phyloP scores from a whole-genome alignment of 2,888 invertebrate species.

The Digitonthophagus gazella region DNA sequence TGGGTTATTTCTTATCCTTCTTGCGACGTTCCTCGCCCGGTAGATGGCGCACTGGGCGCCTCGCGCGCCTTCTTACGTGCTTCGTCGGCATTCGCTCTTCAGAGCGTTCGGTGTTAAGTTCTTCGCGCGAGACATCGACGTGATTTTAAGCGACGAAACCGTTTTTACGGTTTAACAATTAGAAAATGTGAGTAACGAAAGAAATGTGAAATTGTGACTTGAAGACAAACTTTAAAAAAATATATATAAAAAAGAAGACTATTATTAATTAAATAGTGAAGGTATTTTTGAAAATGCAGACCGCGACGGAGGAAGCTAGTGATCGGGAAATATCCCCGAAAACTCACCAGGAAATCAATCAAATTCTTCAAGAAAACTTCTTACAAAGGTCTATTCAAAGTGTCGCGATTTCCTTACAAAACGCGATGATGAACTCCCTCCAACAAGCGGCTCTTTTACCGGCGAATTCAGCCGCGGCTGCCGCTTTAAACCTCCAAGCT shows the following conservation, averaged over 20 bases:
- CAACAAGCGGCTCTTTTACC: constrained; percentile 82
- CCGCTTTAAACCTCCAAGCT: constrained; percentile 81
- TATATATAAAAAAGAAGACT: too few relatives aligned
- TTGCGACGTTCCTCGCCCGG: constrained; percentile 18
- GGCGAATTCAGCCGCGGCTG: constrained; percentile 79
- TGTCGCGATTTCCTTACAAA: constrained; percentile 78
- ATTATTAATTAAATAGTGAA: too few relatives aligned
- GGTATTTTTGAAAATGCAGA: constrained; percentile 34
- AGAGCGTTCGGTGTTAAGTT: constrained; percentile 51
- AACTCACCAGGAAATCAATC: not conserved
- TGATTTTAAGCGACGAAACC: constrained; percentile 32
- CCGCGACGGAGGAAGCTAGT: constrained; percentile 28
- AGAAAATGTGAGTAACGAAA: not conserved
- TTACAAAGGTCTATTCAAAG: constrained; percentile 62
- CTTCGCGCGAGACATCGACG: constrained; percentile 53
- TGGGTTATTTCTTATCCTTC: not conserved
- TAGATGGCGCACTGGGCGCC: constrained; percentile 50
- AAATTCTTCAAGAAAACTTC: constrained; percentile 59
- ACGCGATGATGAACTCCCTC: constrained; percentile 79
- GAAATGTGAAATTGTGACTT: too few relatives aligned
- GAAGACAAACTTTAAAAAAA: too few relatives aligned
- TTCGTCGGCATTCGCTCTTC: constrained; percentile 55
- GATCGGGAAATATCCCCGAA: constrained; percentile 31
- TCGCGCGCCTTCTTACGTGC: constrained; percentile 43
- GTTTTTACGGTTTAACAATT: too few relatives aligned